Percentiles rank a stretch among this genome's conserved stretches.
Conservation (phyloP, 2,113 vertebrate genomes). For the Neodon shergylaensis region DNA sequence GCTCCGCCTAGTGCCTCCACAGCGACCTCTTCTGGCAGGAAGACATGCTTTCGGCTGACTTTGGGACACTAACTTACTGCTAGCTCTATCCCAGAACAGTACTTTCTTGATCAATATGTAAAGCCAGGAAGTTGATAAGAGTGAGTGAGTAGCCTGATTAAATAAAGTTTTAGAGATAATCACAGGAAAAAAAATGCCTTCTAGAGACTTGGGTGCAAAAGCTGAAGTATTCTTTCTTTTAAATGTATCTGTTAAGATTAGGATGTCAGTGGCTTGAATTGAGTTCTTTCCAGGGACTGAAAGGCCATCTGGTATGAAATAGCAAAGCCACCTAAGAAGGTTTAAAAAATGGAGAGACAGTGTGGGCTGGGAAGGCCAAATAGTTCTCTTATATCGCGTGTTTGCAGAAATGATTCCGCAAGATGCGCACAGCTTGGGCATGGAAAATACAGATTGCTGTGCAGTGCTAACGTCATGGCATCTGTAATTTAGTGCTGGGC, state of each 20-base stretch:
- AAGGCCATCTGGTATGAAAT: neutral
- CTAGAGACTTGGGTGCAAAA: slow-evolving; percentile 7
- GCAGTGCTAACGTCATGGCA: slow-evolving; percentile 22
- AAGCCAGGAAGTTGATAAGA: slow-evolving; percentile 36
- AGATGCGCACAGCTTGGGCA: neutral
- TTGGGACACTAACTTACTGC: neutral
- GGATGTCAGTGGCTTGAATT: neutral
- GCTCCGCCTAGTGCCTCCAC: neutral
- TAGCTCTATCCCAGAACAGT: neutral
- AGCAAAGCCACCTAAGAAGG: slow-evolving; percentile 20
- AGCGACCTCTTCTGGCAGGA: accelerated
- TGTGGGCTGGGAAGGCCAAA: neutral
- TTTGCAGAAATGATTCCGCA: neutral
- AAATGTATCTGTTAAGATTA: slow-evolving; percentile 24
- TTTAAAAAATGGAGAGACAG: slow-evolving; percentile 49
- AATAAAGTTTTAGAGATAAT: slow-evolving; percentile 8
- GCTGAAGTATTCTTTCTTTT: neutral
- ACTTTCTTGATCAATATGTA: slow-evolving; percentile 7
- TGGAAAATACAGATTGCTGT: neutral
- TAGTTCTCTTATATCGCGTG: neutral
- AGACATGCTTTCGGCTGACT: neutral
- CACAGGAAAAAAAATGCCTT: slow-evolving; percentile 25
- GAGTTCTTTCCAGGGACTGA: slow-evolving; percentile 15
- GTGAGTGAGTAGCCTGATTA: neutral
- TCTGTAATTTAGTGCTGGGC: slow-evolving; percentile 35